Percentiles rank a stretch among this genome's conserved stretches.
Evolutionary conservation across 2,888 invertebrate species (phyloP).

Genomic region (Podabrus alpinus): DNA sequence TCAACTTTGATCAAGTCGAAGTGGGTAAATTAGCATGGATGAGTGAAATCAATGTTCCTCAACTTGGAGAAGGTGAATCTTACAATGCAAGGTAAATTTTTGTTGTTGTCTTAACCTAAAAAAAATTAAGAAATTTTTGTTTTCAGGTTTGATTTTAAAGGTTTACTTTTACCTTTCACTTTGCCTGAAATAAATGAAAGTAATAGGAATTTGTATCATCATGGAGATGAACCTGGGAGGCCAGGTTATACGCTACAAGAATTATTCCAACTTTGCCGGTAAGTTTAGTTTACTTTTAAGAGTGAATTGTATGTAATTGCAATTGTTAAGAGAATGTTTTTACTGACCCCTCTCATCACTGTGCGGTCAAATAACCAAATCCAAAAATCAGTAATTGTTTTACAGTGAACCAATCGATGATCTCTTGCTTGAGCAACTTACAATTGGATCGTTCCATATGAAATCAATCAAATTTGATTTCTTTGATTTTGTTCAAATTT

Average conservation of each 20-base stretch:
- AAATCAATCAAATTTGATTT: no score
- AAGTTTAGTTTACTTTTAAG: slow-evolving; percentile 4
- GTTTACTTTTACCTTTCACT: slow-evolving; percentile 74
- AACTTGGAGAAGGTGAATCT: slow-evolving; percentile 59
- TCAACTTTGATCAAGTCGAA: slow-evolving; percentile 86
- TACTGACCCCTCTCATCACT: no score
- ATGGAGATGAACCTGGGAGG: slow-evolving; percentile 88
- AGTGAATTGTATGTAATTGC: neutral
- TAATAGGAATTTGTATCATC: slow-evolving; percentile 79
- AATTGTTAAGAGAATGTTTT: slow-evolving; percentile 1
- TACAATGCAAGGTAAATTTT: slow-evolving; percentile 69
- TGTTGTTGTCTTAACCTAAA: neutral
- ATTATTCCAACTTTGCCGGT: slow-evolving; percentile 76
- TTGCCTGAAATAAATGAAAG: slow-evolving; percentile 64
- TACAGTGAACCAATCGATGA: no score
- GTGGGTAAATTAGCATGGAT: slow-evolving; percentile 89
- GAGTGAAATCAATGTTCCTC: slow-evolving; percentile 67
- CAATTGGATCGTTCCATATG: no score
- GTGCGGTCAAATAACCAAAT: no score
- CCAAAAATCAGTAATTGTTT: no score
- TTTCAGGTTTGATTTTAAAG: slow-evolving; percentile 77
- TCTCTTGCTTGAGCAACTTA: no score
- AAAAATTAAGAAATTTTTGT: neutral
- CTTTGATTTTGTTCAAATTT: no score
- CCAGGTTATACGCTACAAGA: slow-evolving; percentile 92